These are phyloP conservation scores for Perodicticus potto DNA, from an alignment of 2,797 vertebrate genomes.

Conservation along the genomic window DNA sequence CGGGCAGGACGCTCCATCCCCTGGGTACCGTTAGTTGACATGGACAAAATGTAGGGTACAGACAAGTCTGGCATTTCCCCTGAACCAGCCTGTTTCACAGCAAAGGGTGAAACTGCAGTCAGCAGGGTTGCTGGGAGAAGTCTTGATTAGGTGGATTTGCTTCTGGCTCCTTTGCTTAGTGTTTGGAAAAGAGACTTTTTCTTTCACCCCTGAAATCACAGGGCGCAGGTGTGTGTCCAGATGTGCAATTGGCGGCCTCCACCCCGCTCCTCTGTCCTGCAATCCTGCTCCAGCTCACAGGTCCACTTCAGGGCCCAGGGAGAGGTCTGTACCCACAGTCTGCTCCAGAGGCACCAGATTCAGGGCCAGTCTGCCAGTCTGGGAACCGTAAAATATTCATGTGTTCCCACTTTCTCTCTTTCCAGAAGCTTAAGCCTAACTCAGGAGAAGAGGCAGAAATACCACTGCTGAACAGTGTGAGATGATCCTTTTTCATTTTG, in stretches of 20 bases:
- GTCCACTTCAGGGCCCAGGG: neutral
- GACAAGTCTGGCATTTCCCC: neutral
- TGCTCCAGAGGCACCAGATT: too few relatives aligned
- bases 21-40: too few relatives aligned
- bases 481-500: neutral
- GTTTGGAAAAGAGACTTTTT: neutral
- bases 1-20: too few relatives aligned
- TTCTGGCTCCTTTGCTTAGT: neutral
- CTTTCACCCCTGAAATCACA: neutral
- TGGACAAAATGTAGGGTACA: too few relatives aligned
- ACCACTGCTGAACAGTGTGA: neutral
- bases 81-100: rapidly evolving
- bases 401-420: neutral
- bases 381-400: rapidly evolving
- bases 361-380: neutral
- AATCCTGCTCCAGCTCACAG: neutral
- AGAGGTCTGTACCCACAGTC: neutral
- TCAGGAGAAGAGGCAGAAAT: neutral
- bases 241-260: neutral
- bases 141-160: neutral
- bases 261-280: neutral
- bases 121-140: neutral
- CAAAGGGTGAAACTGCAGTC: neutral
- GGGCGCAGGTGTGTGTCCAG: too few relatives aligned
- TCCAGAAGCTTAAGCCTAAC: neutral